Percentiles rank a stretch among this genome's conserved stretches.
Evolutionary conservation across 2,113 vertebrate species (phyloP).

Genomic region (Empidonax traillii): DNA sequence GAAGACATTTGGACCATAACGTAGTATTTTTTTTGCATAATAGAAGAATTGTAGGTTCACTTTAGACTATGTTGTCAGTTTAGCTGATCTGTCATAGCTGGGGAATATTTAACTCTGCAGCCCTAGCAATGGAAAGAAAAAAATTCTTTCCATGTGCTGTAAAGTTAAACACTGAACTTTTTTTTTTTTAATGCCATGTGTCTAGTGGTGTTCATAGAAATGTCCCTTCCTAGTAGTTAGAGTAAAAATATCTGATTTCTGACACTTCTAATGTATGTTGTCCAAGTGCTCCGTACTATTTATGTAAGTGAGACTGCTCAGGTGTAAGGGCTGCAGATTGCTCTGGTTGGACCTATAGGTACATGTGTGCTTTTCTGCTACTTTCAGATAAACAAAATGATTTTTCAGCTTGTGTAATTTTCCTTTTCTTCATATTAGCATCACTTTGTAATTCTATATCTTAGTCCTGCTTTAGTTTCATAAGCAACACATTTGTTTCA

Average conservation of each 20-base stretch:
- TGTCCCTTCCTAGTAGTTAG: not conserved
- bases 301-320: not conserved
- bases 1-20: not conserved
- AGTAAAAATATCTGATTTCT: not conserved
- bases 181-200: not conserved
- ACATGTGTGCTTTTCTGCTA: not conserved
- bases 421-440: not conserved
- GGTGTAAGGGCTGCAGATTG: not conserved
- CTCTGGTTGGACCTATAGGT: not conserved
- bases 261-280: rapidly evolving
- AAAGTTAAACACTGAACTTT: not conserved
- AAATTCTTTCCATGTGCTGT: not conserved
- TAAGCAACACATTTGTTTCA: not conserved
- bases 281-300: not conserved
- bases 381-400: not conserved
- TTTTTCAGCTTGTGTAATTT: not conserved
- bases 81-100: not conserved
- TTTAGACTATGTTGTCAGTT: not conserved
- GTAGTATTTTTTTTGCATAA: not conserved
- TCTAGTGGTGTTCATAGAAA: not conserved
- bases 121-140: not conserved
- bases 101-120: not conserved
- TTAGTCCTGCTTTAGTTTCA: not conserved
- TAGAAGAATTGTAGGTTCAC: not conserved
- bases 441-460: not conserved